Percentiles rank a stretch among this genome's conserved stretches.
phyloP scores from a whole-genome alignment of 2,888 invertebrate genomes.

The Clusia tigrina region DNA sequence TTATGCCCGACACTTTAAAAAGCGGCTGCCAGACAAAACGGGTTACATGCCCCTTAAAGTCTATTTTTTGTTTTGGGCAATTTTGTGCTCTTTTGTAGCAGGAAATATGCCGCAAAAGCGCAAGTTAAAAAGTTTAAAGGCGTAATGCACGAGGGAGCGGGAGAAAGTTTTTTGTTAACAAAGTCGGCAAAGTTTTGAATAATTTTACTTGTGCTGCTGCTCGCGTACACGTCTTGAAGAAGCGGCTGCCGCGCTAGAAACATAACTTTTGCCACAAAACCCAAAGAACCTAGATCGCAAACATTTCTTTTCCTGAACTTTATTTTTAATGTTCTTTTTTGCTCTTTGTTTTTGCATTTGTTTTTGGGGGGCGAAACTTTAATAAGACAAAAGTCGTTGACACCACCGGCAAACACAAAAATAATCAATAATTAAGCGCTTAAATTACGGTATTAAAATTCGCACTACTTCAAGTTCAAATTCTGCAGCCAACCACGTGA shows the following conservation, averaged over 20 bases:
- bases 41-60: conserved; percentile 17
- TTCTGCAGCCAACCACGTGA: too few species aligned
- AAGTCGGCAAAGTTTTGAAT: conserved; percentile 46
- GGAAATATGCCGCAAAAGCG: conserved; percentile 27
- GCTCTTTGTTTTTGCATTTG: too few species aligned
- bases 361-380: not conserved
- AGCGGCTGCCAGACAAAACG: conserved; percentile 19
- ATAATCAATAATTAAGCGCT: too few species aligned
- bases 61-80: conserved; percentile 15
- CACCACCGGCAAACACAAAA: too few species aligned
- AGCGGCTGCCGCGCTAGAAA: not conserved
- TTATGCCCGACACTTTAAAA: conserved; percentile 6
- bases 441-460: too few species aligned
- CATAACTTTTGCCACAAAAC: conserved; percentile 1
- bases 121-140: conserved; percentile 14
- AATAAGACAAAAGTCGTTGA: not conserved
- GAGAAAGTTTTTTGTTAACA: conserved; percentile 30
- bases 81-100: conserved; percentile 25
- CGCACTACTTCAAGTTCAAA: too few species aligned
- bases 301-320: not conserved
- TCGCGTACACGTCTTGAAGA: conserved; percentile 11
- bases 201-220: conserved; percentile 42
- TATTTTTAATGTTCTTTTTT: not conserved
- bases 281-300: not conserved
- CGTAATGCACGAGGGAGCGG: not conserved